Conservation (phyloP, 2,888 invertebrate species). For the Tridacna gigas region DNA sequence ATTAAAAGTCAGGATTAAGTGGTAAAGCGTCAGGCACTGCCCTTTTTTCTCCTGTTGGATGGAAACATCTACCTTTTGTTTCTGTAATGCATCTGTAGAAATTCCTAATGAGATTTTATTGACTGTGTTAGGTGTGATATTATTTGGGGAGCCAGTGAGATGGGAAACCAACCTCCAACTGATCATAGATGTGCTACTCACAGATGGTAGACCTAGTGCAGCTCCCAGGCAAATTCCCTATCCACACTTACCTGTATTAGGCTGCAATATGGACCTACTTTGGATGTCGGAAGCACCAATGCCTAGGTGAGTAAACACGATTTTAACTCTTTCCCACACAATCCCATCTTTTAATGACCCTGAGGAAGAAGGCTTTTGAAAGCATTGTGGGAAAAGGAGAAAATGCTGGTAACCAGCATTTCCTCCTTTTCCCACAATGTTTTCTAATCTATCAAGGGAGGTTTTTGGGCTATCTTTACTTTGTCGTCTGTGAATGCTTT, state of each 20-base stretch:
- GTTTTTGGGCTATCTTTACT: too few relatives aligned
- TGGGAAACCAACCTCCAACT: slow-evolving; percentile 89
- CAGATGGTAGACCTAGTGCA: slow-evolving; percentile 87
- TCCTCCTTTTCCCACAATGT: too few relatives aligned
- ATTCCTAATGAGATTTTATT: background rate
- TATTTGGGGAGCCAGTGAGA: slow-evolving; percentile 89
- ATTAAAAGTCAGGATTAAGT: too few relatives aligned
- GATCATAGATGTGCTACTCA: slow-evolving; percentile 88
- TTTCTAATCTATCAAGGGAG: too few relatives aligned
- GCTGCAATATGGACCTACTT: slow-evolving; percentile 89
- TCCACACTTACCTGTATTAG: slow-evolving; percentile 89
- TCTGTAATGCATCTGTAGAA: background rate
- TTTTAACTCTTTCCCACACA: background rate
- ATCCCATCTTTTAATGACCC: background rate
- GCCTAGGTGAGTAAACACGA: slow-evolving; percentile 86
- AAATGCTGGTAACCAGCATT: background rate
- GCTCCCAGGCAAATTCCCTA: slow-evolving; percentile 85
- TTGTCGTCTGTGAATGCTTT: too few relatives aligned
- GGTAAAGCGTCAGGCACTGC: too few relatives aligned
- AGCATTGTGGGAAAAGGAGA: background rate
- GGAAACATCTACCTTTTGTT: too few relatives aligned
- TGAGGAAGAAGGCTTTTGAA: background rate
- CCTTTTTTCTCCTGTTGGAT: too few relatives aligned
- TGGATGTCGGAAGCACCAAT: slow-evolving; percentile 89
- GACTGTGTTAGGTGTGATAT: slow-evolving; percentile 86